These are phyloP conservation scores for Sepiola atlantica DNA, from an alignment of 2,888 invertebrate species.

Conservation along the genomic window DNA sequence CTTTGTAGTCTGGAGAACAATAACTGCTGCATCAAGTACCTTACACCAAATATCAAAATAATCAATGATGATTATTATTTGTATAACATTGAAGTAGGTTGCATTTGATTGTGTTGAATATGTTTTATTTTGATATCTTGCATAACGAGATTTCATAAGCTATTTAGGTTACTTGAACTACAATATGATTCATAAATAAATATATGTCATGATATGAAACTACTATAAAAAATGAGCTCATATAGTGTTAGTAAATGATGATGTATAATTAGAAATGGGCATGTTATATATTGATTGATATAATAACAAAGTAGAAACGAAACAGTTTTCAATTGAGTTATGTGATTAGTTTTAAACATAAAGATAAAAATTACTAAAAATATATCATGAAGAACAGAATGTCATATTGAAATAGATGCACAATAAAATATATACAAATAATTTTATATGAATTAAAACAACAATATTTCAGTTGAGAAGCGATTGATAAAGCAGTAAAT, in stretches of 20 bases:
- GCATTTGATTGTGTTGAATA: neutral
- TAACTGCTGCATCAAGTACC: neutral
- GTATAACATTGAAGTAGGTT: neutral
- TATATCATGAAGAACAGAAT: neutral
- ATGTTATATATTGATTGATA: neutral
- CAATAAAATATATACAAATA: neutral
- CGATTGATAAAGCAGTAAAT: neutral
- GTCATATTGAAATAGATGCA: neutral
- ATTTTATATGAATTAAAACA: neutral
- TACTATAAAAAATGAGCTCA: neutral
- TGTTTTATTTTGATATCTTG: neutral
- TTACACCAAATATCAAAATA: neutral
- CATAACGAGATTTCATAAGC: neutral
- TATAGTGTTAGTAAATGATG: neutral
- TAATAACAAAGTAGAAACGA: neutral
- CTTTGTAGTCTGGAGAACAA: neutral
- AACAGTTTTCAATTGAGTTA: neutral
- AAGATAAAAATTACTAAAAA: neutral
- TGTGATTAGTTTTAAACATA: neutral
- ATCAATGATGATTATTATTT: neutral
- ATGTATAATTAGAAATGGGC: neutral
- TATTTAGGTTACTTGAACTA: neutral
- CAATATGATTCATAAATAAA: neutral
- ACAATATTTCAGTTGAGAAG: neutral
- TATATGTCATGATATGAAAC: neutral